Percentiles rank a stretch among this genome's conserved stretches.
phyloP scores from a whole-genome alignment of 2,113 vertebrate genomes.

The Microtus ochrogaster region DNA sequence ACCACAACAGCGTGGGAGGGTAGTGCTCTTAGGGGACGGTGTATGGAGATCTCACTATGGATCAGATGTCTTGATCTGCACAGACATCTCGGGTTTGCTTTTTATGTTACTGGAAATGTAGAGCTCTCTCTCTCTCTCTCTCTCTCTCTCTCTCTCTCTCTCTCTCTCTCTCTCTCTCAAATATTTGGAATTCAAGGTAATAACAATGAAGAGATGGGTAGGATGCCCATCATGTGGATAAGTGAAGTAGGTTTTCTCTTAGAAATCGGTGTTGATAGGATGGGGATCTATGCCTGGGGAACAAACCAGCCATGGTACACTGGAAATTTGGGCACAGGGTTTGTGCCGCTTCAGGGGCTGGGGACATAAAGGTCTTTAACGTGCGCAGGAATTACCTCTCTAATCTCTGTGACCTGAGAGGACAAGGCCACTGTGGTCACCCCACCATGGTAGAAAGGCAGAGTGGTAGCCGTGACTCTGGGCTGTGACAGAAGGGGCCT shows the following conservation, averaged over 20 bases:
- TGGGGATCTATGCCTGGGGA: background rate
- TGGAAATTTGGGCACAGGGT: background rate
- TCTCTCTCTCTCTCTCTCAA: background rate
- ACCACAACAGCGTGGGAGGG: accelerated
- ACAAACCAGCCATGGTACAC: too few relatives aligned
- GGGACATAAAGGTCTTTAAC: background rate
- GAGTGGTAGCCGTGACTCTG: background rate
- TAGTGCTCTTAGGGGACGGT: accelerated
- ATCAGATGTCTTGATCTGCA: accelerated
- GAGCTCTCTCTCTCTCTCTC: background rate
- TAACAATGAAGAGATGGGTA: background rate
- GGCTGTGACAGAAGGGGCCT: too few relatives aligned
- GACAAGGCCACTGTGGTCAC: too few relatives aligned
- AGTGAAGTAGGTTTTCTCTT: background rate
- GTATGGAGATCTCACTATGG: accelerated
- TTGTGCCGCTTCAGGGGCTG: background rate
- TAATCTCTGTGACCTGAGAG: accelerated
- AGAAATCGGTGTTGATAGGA: accelerated
- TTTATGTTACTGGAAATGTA: too few relatives aligned
- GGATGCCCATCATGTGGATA: background rate
- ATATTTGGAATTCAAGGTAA: background rate
- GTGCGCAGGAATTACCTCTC: accelerated
- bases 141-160: background rate
- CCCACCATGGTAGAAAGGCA: too few relatives aligned
- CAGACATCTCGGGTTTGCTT: background rate